phyloP scores from a whole-genome alignment of 1,140 invertebrate species.

The Wasmannia auropunctata region DNA sequence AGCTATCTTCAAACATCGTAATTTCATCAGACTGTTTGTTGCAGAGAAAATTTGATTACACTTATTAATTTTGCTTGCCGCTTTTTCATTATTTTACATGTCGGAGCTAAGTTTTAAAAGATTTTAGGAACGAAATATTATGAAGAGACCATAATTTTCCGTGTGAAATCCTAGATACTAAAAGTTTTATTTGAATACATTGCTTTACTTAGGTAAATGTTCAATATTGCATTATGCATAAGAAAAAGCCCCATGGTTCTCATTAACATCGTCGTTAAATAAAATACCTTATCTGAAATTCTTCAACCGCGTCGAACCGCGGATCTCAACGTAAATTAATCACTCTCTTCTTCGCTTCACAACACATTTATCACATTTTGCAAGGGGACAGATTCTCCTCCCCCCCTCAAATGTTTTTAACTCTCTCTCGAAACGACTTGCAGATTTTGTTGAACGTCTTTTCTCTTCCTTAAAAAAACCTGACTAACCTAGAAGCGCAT shows the following conservation, averaged over 20 bases:
- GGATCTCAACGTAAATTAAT: conserved; percentile 56
- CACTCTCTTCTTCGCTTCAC: conserved; percentile 13
- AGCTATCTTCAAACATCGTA: neutral
- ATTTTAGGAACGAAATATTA: neutral
- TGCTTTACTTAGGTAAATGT: conserved; percentile 8
- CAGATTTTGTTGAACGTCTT: conserved; percentile 47
- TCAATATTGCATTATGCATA: conserved; percentile 24
- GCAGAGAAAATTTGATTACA: neutral
- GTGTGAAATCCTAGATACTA: neutral
- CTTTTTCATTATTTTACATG: neutral
- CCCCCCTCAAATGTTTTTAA: conserved; percentile 33
- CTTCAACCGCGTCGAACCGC: conserved; percentile 42
- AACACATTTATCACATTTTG: conserved; percentile 55
- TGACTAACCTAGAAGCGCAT: neutral
- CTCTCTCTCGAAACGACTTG: conserved; percentile 29
- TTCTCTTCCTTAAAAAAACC: conserved; percentile 21
- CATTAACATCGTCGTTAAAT: conserved; percentile 8
- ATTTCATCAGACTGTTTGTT: neutral
- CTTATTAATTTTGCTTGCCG: neutral
- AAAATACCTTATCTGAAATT: conserved; percentile 28
- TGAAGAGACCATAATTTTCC: neutral
- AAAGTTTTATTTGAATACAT: neutral
- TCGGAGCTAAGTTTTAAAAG: neutral
- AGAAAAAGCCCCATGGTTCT: conserved; percentile 6
- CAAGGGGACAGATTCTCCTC: neutral